Evolutionary conservation across 2,113 vertebrate genomes (phyloP), one percentile per base, ranked within the genome.

Genomic region (Tringa solitaria): DNA sequence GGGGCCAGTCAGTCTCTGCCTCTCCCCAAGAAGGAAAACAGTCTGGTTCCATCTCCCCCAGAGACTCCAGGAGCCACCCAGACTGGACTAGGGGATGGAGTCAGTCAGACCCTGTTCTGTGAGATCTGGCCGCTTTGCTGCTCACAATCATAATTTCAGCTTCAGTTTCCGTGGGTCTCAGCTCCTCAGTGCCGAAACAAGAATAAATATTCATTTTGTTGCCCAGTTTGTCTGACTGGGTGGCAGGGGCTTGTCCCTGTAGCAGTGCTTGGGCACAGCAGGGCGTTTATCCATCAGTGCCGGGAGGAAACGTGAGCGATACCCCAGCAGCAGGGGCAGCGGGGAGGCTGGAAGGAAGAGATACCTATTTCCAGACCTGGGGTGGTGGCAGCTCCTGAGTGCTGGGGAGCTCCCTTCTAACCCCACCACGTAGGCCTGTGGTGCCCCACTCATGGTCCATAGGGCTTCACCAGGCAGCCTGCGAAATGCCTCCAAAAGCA

Each of bases 141-240:
- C 39, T 3, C 39, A 11, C 53, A 37, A 46, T 37, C 50, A 8
- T 2, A 8, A 12, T 6, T n/a, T 16, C 59, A 12, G 16, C 69
- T 14, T n/a, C 23, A 5, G 13, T 4, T 53, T 22, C 14, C 18
- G 37, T 6, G 59, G 43, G 37, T 18, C 33, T 51, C 51, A 46
- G 72, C 73, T 72, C 57, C 67, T 50, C 17, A 7, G 30, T 2
- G 60, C 79, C 50, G 87, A 50, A 33, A 45, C 5, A 2, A 30
- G 37, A 54, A 56, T 54, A 27, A 32, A 43, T 32, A 32, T 7
- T 32, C 7, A 9, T 87, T 75, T 18, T 13, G 12, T n/a, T 18
- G 59, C 59, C 54, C 20, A 1, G 0, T 33, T 17, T n/a, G n/a
- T 26, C n/a, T 4, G 1, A 9, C 41, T 19, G 83, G 32, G 4